phyloP scores from a whole-genome alignment of 37 sponge, comb jelly and placozoan genomes.

The Spongilla lacustris region DNA sequence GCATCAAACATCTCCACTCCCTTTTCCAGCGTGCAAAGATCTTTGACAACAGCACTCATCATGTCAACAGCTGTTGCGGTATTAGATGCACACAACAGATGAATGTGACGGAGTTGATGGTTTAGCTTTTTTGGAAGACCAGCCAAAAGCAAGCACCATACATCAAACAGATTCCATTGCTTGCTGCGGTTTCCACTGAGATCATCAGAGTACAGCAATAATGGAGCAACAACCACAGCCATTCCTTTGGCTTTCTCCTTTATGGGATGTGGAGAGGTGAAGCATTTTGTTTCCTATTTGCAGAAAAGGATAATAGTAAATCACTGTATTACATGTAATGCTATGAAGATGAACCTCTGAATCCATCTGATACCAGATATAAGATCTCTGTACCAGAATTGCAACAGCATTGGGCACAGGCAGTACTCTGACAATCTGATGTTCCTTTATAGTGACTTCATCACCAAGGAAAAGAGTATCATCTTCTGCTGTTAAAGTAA shows the following conservation, averaged over 20 bases:
- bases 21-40: constrained; percentile 13
- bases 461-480: constrained; percentile 1
- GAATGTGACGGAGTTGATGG: constrained; percentile 31
- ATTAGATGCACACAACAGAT: constrained; percentile 49
- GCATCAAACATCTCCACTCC: constrained; percentile 23
- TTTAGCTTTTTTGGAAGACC: constrained; percentile 35
- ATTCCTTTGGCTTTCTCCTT: not conserved
- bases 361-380: constrained; percentile 1
- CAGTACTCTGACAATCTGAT: not conserved
- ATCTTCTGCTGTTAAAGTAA: not conserved
- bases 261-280: not conserved
- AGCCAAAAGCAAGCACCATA: constrained; percentile 50
- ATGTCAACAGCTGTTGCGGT: constrained; percentile 16
- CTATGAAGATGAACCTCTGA: not conserved
- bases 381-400: not conserved
- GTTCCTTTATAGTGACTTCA: not conserved
- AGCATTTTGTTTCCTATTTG: constrained; percentile 1
- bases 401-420: not conserved
- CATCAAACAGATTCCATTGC: constrained; percentile 64
- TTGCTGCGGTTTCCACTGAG: constrained; percentile 65
- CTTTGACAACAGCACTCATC: constrained; percentile 12
- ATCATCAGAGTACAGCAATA: constrained; percentile 64
- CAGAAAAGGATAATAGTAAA: not conserved
- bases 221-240: constrained; percentile 13
- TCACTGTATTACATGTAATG: not conserved